Evolutionary conservation across 2,888 invertebrate species (phyloP).

Genomic region (Zygaena filipendulae): DNA sequence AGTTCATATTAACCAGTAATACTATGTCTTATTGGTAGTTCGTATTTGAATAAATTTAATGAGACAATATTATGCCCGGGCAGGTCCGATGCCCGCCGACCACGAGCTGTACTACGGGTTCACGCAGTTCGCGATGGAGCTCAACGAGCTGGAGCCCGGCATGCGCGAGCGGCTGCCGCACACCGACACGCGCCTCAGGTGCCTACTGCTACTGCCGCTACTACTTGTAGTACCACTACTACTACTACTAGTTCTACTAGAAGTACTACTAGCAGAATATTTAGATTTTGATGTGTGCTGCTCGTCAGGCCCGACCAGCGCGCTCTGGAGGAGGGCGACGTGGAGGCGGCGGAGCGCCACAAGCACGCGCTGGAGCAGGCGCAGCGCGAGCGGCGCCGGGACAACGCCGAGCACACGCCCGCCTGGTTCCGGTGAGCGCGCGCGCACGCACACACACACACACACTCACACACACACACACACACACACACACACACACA

Average conservation of each 20-base stretch:
- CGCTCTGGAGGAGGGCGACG: slow-evolving; percentile 79
- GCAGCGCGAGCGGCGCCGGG: slow-evolving; percentile 77
- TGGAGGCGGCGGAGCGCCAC: slow-evolving; percentile 75
- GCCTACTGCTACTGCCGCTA: too few relatives aligned
- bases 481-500: not conserved
- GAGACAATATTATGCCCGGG: too few relatives aligned
- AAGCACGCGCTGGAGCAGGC: slow-evolving; percentile 79
- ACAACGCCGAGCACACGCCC: slow-evolving; percentile 53
- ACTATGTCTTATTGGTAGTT: too few relatives aligned
- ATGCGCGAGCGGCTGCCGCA: slow-evolving; percentile 71
- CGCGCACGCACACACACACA: not conserved
- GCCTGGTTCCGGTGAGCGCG: slow-evolving; percentile 73
- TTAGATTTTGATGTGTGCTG: too few relatives aligned
- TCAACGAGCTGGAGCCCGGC: slow-evolving; percentile 80
- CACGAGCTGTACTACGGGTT: slow-evolving; percentile 86
- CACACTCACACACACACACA: not conserved
- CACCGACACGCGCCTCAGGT: slow-evolving; percentile 79
- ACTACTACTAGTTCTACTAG: too few relatives aligned
- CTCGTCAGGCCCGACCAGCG: slow-evolving; percentile 85
- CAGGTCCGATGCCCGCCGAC: slow-evolving; percentile 83
- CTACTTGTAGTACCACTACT: too few relatives aligned
- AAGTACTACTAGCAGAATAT: too few relatives aligned
- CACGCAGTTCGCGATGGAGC: slow-evolving; percentile 85
- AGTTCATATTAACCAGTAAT: too few relatives aligned
- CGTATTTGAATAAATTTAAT: too few relatives aligned